Base-by-base conservation (phyloP, 2,888 invertebrate species). In the Conomelus anceps region DNA sequence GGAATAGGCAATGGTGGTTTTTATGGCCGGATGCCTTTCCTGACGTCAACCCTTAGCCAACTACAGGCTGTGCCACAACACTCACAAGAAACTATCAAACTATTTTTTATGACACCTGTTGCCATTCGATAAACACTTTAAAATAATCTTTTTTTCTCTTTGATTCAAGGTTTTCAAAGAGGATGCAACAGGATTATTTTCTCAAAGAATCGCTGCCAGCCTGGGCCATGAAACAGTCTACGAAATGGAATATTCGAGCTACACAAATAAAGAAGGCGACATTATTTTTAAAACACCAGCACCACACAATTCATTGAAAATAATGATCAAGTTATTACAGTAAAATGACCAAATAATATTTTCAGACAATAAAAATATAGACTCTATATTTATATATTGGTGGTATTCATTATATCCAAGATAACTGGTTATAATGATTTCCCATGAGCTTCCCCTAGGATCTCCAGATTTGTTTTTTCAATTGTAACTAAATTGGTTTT, bases 151-250 rank as follows among this genome's bases (percentile, higher is more conserved):
- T 84, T 87, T 34, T 22, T 84, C 24, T 22, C 86, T 91, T 90
- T 91, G 85, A 89, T 94, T 94, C 85, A 94, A 97, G 96, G 92
- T 97, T 23, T 95, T 97, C 92, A 97, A 97, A 93, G 96, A 96
- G 22, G 97, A 97, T 92, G 97, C 97, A 0, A 97, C 97, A 0
- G 97, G 97, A 22, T 94, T 95, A 1, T 97, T 95, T 92, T 97
- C 97, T 0, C 97, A 97, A 92, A 96, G 96, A 91, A 96, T 97
- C 89, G 95, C 96, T 90, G 94, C 94, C 92, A 95, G 95, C 26
- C 94, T 96, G 86, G 97, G 96, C 0, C 95, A 97, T 92, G 94
- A 94, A 88, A 94, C 95, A 0, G 94, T 96, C 34, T 94, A 95
- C 88, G 95, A 96, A 91, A 95, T 97, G 22, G 94, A 94, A 85